Evolutionary conservation across 2,113 vertebrate genomes (phyloP), one percentile per base, ranked within the genome.

Genomic region (Hymenochirus boettgeri): DNA sequence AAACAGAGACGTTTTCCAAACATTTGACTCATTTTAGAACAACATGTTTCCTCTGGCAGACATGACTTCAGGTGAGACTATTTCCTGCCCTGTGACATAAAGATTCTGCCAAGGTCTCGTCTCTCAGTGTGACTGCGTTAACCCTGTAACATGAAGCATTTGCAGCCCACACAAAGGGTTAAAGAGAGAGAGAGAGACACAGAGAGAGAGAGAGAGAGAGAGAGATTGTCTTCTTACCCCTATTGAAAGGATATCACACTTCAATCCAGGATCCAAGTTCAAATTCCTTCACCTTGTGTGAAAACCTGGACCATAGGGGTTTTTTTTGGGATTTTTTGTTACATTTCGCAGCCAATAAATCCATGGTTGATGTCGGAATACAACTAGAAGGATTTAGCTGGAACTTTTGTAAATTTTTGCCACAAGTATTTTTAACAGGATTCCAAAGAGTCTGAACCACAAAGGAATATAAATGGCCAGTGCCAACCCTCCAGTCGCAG

Each of bases 221-320:
- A 47, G 17, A 23, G 19, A 7, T 48, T 25, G 19, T 18, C 33
- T 65, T 65, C 62, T 65, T 53, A 65, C 62, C 53, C 53, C 56
- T 54, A 37, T 42, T 45, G 42, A 47, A 42, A 57, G 63, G 63
- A 65, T 65, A 13, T 65, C 39, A 65, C 63, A 65, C 2, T 26
- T 57, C 26, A 25, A 19, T 65, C 62, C 39, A 7, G 25, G 19
- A 57, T 48, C 53, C 53, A 57, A 57, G 52, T 57, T 46, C 39
- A 25, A 47, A 65, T 65, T 65, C 54, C 54, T 57, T 54, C 10
- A 8, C 39, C 13, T 45, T 48, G 53, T 65, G 62, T 57, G 52
- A 65, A 65, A 48, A 19, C 23, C 18, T 11, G 61, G 54, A 19
- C 9, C 24, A 17, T 57, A 21, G 10, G 31, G 53, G n/a, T n/a